Evolutionary conservation across 2,888 invertebrate genomes (phyloP).

Genomic region (Abscondita cerata): DNA sequence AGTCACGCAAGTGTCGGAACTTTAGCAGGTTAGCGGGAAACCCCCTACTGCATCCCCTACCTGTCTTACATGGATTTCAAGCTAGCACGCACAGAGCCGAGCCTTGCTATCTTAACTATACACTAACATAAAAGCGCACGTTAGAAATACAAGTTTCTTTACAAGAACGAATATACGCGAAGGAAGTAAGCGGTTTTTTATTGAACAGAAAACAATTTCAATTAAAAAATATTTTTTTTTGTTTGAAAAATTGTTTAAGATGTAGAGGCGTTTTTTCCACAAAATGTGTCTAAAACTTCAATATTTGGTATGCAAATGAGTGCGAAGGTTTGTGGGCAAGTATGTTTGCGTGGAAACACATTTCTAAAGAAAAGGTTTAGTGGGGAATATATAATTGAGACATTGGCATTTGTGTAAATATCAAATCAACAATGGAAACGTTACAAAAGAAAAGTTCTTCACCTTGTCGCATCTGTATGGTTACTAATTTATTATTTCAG

Average conservation of each 20-base stretch:
- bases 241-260: conserved; percentile 22
- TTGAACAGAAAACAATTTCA: background rate
- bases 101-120: conserved; percentile 8
- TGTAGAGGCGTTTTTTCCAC: conserved; percentile 17
- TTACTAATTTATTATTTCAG: too few species aligned
- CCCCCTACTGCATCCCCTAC: conserved; percentile 5
- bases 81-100: conserved; percentile 24
- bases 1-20: conserved; percentile 28
- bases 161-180: background rate
- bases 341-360: conserved; percentile 40
- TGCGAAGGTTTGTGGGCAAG: conserved; percentile 27
- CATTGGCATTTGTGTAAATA: conserved; percentile 44
- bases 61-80: conserved; percentile 15
- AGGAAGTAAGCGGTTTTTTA: background rate
- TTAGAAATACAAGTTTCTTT: conserved; percentile 5
- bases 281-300: too few species aligned
- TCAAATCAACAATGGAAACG: conserved; percentile 43
- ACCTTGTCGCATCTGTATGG: conserved; percentile 18
- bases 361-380: conserved; percentile 35
- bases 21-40: conserved; percentile 25
- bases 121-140: conserved; percentile 18
- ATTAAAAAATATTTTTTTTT: background rate
- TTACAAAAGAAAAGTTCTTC: conserved; percentile 26
- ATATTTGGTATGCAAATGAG: conserved; percentile 36
- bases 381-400: conserved; percentile 44